Conservation (phyloP, 2,888 invertebrate genomes). For the Timema cristinae region DNA sequence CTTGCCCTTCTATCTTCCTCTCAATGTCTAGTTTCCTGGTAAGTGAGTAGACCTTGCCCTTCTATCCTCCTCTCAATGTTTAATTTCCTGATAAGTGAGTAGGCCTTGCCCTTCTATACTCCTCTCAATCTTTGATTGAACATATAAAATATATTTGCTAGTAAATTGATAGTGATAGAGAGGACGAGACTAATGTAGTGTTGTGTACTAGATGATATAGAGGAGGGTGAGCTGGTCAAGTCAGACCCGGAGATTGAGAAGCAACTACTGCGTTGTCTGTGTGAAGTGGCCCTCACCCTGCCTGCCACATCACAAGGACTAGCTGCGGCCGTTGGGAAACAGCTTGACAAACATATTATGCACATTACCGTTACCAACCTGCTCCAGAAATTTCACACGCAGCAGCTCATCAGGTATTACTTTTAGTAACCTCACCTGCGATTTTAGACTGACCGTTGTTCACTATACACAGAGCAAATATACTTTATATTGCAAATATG, state of each 20-base stretch:
- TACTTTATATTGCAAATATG: too few relatives aligned
- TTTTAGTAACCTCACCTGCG: slow-evolving; percentile 14
- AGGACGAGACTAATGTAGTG: neutral
- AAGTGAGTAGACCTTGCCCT: too few relatives aligned
- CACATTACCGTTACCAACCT: slow-evolving; percentile 65
- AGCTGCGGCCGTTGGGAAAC: slow-evolving; percentile 52
- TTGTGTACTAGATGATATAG: slow-evolving; percentile 31
- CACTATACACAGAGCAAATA: too few relatives aligned
- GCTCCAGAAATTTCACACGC: slow-evolving; percentile 72
- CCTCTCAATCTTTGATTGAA: too few relatives aligned
- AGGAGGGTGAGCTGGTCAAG: slow-evolving; percentile 33
- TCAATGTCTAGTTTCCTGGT: too few relatives aligned
- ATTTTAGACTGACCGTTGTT: neutral
- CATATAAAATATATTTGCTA: too few relatives aligned
- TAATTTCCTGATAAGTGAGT: too few relatives aligned
- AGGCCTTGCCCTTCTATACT: too few relatives aligned
- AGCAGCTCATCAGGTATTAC: slow-evolving; percentile 59
- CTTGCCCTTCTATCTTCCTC: too few relatives aligned
- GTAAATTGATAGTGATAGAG: too few relatives aligned
- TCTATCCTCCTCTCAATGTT: too few relatives aligned
- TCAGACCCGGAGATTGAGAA: slow-evolving; percentile 60
- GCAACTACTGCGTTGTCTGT: slow-evolving; percentile 60
- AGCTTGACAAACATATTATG: slow-evolving; percentile 50
- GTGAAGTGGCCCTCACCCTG: slow-evolving; percentile 63
- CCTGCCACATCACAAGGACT: slow-evolving; percentile 68